These are phyloP conservation scores for Thamnophis elegans DNA, from an alignment of 2,797 vertebrate genomes.

Conservation along the genomic window DNA sequence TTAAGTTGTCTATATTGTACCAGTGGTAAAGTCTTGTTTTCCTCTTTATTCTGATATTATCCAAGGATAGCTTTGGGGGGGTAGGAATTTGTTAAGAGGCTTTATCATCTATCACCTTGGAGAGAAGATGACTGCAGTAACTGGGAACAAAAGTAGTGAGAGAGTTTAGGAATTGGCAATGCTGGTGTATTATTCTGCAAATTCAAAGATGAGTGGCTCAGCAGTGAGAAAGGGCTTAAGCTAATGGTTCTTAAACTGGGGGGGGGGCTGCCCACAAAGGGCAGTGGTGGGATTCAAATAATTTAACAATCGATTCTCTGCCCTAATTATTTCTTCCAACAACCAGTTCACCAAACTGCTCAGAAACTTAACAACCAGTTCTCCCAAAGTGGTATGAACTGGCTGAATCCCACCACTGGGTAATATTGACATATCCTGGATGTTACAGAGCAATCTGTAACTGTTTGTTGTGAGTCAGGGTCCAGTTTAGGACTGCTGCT, in stretches of 20 bases:
- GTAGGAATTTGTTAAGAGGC: not conserved
- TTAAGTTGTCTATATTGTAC: not conserved
- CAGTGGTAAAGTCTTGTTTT: not conserved
- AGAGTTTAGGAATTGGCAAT: not conserved
- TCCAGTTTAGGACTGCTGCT: not conserved
- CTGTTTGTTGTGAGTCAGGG: not conserved
- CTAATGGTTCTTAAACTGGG: not conserved
- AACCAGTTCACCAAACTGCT: no score
- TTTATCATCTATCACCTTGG: not conserved
- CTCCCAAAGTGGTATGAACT: no score
- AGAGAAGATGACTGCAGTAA: not conserved
- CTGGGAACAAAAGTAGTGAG: not conserved
- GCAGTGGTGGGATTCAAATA: no score
- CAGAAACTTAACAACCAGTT: no score
- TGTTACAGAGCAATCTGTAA: not conserved
- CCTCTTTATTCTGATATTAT: not conserved
- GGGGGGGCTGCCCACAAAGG: not conserved
- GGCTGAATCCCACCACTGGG: no score
- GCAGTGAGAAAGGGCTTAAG: not conserved
- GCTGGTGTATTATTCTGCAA: not conserved
- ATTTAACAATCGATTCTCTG: no score
- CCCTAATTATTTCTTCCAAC: no score
- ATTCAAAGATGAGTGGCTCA: not conserved
- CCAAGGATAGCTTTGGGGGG: not conserved
- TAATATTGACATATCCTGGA: not conserved